These are phyloP conservation scores for Drosophila busckii DNA, from an alignment of 1,140 invertebrate genomes.

Conservation along the genomic window DNA sequence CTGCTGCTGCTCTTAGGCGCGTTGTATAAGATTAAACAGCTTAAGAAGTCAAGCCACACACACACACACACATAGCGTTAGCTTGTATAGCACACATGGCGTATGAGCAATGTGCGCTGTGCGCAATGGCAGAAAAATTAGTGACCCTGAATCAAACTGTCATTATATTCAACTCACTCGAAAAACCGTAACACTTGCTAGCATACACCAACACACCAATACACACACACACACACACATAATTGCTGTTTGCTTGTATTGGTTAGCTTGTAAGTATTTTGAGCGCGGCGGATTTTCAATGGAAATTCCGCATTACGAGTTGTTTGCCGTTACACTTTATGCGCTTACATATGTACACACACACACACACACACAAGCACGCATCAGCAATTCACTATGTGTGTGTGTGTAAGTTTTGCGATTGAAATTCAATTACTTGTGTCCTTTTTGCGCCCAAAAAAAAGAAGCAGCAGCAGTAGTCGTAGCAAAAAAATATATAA, in stretches of 20 bases:
- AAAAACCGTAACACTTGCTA: conserved; percentile 54
- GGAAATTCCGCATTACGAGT: conserved; percentile 74
- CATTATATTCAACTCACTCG: conserved; percentile 75
- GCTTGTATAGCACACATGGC: conserved; percentile 44
- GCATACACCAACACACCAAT: conserved; percentile 32
- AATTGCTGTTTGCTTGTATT: neutral
- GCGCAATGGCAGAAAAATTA: conserved; percentile 73
- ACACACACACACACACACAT: conserved; percentile 12
- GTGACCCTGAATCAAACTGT: conserved; percentile 77
- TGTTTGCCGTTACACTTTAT: conserved; percentile 70
- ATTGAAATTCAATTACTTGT: conserved; percentile 77
- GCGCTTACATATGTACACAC: conserved; percentile 12
- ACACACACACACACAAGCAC: neutral
- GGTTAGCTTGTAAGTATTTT: conserved; percentile 27
- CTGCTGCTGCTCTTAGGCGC: conserved; percentile 42
- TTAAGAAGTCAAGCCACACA: conserved; percentile 56
- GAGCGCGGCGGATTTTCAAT: conserved; percentile 70
- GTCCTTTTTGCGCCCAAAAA: conserved; percentile 63
- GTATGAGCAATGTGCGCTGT: conserved; percentile 60
- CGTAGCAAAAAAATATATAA: conserved; percentile 5
- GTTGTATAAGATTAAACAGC: conserved; percentile 70
- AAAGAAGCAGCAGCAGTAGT: conserved; percentile 29
- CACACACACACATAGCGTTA: conserved; percentile 17
- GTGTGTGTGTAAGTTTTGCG: conserved; percentile 48
- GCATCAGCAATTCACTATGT: conserved; percentile 11